Evolutionary conservation across 2,888 invertebrate genomes (phyloP), one percentile per base, ranked within the genome.

Genomic region (Megastigmus dorsalis): DNA sequence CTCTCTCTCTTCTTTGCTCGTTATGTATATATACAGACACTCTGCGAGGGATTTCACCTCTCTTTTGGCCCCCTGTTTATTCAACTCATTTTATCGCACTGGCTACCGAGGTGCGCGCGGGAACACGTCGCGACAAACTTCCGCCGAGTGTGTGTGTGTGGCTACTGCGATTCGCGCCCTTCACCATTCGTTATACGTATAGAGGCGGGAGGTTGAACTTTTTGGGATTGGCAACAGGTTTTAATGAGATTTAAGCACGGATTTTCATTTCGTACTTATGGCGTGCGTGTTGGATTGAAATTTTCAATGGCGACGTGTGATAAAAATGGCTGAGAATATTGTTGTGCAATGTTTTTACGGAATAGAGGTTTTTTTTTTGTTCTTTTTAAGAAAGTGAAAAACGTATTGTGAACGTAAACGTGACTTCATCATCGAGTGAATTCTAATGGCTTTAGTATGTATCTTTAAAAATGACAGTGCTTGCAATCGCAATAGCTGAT

Each of bases 11-110:
- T n/a, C n/a, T n/a, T n/a, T n/a, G n/a, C n/a, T n/a, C n/a, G n/a
- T n/a, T n/a, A n/a, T n/a, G n/a, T n/a, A 13, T 26, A 18, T 59
- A 52, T 26, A 23, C 41, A 52, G 26, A 23, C 41, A 36, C 18
- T 57, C n/a, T 67, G 36, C n/a, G 15, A 52, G 10, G 41, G 57
- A 6, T 13, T 23, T 43, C n/a, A n/a, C 30, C 18, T 15, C 13
- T 9, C 62, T 10, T 13, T 18, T n/a, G n/a, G 3, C 15, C 70
- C 79, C 71, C 78, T 87, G 84, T 87, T 86, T 87, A 84, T 85
- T 84, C 82, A 84, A 82, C 82, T 85, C 84, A 86, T 85, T 86
- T 85, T 82, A 85, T 86, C 84, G 84, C 85, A 82, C 84, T n/a
- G 83, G 78, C 78, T n/a, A n/a, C n/a, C 79, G 81, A 81, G 79